Percentiles rank a stretch among this genome's conserved stretches.
phyloP scores from a whole-genome alignment of 2,113 vertebrate genomes.

The Pteropus alecto region DNA sequence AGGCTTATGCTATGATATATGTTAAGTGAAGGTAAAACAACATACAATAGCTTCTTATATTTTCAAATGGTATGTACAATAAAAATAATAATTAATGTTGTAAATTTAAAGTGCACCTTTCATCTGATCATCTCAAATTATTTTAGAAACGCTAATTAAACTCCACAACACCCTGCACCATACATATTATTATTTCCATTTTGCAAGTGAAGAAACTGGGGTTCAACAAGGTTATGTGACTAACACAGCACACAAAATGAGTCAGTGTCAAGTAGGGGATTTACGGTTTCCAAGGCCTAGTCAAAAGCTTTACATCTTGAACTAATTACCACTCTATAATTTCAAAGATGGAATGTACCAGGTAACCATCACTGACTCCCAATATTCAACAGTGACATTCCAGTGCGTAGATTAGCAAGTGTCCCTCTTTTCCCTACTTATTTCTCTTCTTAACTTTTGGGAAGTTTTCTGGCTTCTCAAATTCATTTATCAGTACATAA shows the following conservation, averaged over 20 bases:
- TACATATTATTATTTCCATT: constrained; percentile 60
- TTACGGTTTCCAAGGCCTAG: neutral
- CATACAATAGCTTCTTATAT: neutral
- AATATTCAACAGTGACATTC: neutral
- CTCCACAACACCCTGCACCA: constrained; percentile 3
- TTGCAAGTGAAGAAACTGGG: constrained; percentile 44
- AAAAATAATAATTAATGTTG: constrained; percentile 72
- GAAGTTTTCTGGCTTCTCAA: neutral
- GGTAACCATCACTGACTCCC: neutral
- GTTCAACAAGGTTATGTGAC: constrained; percentile 50
- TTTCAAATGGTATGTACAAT: constrained; percentile 42
- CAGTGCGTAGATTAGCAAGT: neutral
- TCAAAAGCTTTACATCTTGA: neutral
- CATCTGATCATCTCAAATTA: constrained; percentile 66
- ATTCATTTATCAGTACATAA: too few species aligned
- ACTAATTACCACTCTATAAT: neutral
- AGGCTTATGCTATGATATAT: neutral
- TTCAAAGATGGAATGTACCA: neutral
- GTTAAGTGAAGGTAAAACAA: neutral
- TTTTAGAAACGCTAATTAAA: constrained; percentile 65
- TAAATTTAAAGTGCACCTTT: constrained; percentile 56
- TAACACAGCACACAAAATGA: neutral
- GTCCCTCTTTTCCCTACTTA: neutral
- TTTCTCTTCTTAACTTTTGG: neutral
- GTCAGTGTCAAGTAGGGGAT: neutral